Conservation (phyloP, 2,113 vertebrate species). For the Rhinolophus sinicus region DNA sequence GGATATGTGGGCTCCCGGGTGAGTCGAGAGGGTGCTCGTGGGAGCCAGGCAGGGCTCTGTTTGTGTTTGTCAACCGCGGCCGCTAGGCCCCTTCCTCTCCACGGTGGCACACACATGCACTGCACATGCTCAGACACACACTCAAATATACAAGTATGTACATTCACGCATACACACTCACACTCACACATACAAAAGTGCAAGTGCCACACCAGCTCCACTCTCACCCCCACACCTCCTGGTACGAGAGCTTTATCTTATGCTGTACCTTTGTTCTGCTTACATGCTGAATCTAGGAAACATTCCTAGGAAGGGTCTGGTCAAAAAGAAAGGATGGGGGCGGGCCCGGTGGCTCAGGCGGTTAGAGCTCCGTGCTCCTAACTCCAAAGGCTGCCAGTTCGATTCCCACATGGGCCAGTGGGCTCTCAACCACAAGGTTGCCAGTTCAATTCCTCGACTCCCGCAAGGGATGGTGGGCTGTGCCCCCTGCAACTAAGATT, state of each 20-base stretch:
- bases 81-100: too few relatives aligned
- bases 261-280: neutral
- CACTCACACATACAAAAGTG: neutral
- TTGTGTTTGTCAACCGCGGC: rapidly evolving
- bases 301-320: neutral
- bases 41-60: neutral
- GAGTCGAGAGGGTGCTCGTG: neutral
- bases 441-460: too few relatives aligned
- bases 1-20: rapidly evolving
- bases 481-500: too few relatives aligned
- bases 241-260: neutral
- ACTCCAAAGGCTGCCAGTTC: too few relatives aligned
- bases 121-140: rapidly evolving
- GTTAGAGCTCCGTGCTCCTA: too few relatives aligned
- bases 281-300: neutral
- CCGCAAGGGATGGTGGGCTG: too few relatives aligned
- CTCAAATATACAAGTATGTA: too few relatives aligned
- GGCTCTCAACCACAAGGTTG: too few relatives aligned
- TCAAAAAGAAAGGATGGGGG: neutral
- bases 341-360: too few relatives aligned
- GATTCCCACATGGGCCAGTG: too few relatives aligned
- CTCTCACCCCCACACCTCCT: neutral
- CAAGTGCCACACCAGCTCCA: rapidly evolving
- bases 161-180: rapidly evolving
- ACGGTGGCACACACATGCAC: rapidly evolving